phyloP scores from a whole-genome alignment of 2,797 vertebrate species.

The Synaphobranchus kaupii region DNA sequence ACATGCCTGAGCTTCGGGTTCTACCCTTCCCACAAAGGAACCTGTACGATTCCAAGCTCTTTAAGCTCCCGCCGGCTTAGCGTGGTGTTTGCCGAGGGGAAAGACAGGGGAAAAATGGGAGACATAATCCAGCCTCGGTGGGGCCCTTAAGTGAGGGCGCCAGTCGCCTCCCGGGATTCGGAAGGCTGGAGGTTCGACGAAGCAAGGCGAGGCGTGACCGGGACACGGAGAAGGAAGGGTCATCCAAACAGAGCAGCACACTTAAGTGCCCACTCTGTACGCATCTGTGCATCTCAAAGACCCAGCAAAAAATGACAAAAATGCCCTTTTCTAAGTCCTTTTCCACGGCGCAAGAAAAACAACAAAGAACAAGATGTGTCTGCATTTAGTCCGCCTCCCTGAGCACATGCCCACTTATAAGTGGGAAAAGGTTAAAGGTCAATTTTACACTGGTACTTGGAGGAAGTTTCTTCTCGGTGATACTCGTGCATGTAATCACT shows the following conservation, averaged over 20 bases:
- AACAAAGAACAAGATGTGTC: constrained; percentile 27
- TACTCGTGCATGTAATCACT: neutral
- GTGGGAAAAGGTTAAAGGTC: neutral
- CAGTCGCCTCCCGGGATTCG: neutral
- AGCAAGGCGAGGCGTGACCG: constrained; percentile 35
- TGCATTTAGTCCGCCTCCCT: constrained; percentile 12
- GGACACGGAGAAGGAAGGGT: constrained; percentile 31
- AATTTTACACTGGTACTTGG: neutral
- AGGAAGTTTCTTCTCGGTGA: neutral
- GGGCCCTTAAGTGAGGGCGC: constrained; percentile 28
- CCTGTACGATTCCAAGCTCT: constrained; percentile 53
- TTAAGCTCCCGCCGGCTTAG: neutral
- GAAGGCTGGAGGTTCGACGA: constrained; percentile 28
- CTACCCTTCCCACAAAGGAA: constrained; percentile 54
- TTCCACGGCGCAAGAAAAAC: neutral
- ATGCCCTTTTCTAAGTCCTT: constrained; percentile 32
- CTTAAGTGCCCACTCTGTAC: constrained; percentile 49
- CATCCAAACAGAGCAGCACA: constrained; percentile 12
- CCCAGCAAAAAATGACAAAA: constrained; percentile 37
- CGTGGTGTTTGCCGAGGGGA: neutral
- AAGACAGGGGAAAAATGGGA: neutral
- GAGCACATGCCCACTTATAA: constrained; percentile 32
- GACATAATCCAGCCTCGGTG: neutral
- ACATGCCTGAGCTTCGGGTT: constrained; percentile 49
- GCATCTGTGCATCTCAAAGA: constrained; percentile 48